phyloP scores from a whole-genome alignment of 2,797 vertebrate genomes.

The Pseudopleuronectes americanus region DNA sequence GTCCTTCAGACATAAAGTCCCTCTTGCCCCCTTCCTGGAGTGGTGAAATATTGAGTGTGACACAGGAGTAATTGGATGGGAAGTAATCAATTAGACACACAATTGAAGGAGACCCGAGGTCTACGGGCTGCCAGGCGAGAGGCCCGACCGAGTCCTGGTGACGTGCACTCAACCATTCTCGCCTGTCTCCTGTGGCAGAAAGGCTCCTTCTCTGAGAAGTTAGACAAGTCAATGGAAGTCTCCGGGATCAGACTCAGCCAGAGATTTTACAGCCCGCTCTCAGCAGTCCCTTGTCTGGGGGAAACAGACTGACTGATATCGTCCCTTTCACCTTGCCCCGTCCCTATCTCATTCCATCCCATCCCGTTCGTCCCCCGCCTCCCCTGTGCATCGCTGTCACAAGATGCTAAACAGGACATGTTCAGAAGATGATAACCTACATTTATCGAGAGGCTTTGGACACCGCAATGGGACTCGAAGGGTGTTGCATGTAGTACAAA shows the following conservation, averaged over 20 bases:
- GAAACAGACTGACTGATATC: slow-evolving; percentile 41
- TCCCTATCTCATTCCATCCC: slow-evolving; percentile 23
- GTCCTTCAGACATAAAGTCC: slow-evolving; percentile 79
- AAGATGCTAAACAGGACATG: slow-evolving; percentile 35
- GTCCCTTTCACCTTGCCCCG: slow-evolving; percentile 57
- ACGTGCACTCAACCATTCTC: slow-evolving; percentile 73
- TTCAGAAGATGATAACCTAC: slow-evolving; percentile 31
- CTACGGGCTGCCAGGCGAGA: slow-evolving; percentile 78
- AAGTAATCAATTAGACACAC: slow-evolving; percentile 89
- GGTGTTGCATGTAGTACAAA: slow-evolving; percentile 26
- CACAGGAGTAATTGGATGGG: slow-evolving; percentile 87
- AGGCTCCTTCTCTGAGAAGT: slow-evolving; percentile 50
- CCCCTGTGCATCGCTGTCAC: slow-evolving; percentile 20
- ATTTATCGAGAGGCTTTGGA: slow-evolving; percentile 24
- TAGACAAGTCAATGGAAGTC: slow-evolving; percentile 42
- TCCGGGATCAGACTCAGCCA: slow-evolving; percentile 44
- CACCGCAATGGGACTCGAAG: slow-evolving; percentile 24
- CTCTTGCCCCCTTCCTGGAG: slow-evolving; percentile 72
- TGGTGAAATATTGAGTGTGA: slow-evolving; percentile 87
- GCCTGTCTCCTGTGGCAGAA: slow-evolving; percentile 57
- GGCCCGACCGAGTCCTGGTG: slow-evolving; percentile 71
- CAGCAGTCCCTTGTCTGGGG: slow-evolving; percentile 38
- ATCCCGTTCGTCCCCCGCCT: slow-evolving; percentile 21
- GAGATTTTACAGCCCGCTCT: slow-evolving; percentile 42
- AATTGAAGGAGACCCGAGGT: slow-evolving; percentile 86